phyloP scores from a whole-genome alignment of 2,888 invertebrate genomes.

The Epinotia ramella region DNA sequence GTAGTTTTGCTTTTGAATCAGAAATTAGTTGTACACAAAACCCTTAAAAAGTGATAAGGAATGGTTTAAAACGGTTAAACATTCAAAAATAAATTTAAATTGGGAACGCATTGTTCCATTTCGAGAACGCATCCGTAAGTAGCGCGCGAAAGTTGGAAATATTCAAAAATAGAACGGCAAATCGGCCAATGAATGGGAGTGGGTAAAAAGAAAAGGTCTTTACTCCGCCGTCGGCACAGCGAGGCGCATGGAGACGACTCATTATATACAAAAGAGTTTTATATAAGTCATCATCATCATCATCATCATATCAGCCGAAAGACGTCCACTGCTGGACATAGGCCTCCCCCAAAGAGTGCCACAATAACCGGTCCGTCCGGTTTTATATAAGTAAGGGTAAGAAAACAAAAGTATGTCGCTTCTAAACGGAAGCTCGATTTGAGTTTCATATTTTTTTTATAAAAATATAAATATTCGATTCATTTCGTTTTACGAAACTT shows the following conservation, averaged over 20 bases:
- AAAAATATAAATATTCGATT: not conserved
- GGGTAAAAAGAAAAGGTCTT: constrained; percentile 46
- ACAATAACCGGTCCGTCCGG: no score
- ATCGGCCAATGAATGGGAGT: constrained; percentile 48
- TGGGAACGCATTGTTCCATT: constrained; percentile 45
- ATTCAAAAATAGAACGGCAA: constrained; percentile 50
- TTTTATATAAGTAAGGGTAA: no score
- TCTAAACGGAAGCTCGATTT: no score
- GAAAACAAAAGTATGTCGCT: no score
- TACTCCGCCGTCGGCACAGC: constrained; percentile 42
- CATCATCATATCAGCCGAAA: no score
- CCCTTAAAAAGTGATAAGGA: not conserved
- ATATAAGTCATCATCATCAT: no score
- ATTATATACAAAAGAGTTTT: no score
- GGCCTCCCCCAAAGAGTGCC: no score
- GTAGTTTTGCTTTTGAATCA: not conserved
- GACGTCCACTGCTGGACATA: no score
- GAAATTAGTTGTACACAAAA: not conserved
- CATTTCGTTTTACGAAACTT: no score
- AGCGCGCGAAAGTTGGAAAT: constrained; percentile 48
- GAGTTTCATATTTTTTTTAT: not conserved
- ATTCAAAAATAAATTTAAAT: constrained; percentile 19
- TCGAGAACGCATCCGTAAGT: constrained; percentile 47
- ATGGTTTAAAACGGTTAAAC: not conserved
- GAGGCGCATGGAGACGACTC: constrained; percentile 42